A percentile compares a stretch with the other conserved stretches of the same genome.
Evolutionary conservation across 2,797 vertebrate species (phyloP).

Genomic region (Diceros bicornis): DNA sequence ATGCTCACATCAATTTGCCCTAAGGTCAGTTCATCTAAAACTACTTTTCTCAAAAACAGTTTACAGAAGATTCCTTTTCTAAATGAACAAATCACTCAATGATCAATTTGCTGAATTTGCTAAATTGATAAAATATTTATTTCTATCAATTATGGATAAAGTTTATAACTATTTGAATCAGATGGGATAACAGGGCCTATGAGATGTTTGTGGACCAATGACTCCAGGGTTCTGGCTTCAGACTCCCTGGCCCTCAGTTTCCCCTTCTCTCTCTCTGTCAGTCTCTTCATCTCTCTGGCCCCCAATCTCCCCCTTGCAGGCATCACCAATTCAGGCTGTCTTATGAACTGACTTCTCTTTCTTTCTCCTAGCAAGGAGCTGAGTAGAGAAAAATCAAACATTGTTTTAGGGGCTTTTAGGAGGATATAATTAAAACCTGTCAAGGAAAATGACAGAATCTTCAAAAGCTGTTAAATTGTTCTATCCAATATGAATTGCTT

Average conservation of each 20-base stretch:
- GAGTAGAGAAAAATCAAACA: background rate
- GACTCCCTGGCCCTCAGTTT: background rate
- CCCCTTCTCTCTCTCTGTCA: too few species aligned
- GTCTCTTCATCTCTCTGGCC: background rate
- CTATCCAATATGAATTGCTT: background rate
- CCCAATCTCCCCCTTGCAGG: background rate
- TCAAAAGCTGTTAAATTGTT: background rate
- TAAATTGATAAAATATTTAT: background rate
- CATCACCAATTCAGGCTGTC: background rate
- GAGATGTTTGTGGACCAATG: background rate
- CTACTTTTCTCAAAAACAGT: background rate
- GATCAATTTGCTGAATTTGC: background rate
- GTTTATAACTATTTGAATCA: background rate
- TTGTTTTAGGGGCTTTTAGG: background rate
- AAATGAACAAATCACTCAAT: background rate
- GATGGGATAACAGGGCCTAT: background rate
- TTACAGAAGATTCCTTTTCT: background rate
- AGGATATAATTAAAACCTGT: background rate
- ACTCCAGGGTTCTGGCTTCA: background rate
- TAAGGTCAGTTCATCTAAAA: background rate
- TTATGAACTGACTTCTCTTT: background rate
- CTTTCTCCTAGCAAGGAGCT: background rate
- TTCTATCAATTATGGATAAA: background rate
- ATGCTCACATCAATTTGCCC: background rate
- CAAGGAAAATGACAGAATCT: background rate